A percentile compares a stretch with the other conserved stretches of the same genome.
Evolutionary conservation across 1,140 invertebrate species (phyloP).

Genomic region (Pararge aegeria): DNA sequence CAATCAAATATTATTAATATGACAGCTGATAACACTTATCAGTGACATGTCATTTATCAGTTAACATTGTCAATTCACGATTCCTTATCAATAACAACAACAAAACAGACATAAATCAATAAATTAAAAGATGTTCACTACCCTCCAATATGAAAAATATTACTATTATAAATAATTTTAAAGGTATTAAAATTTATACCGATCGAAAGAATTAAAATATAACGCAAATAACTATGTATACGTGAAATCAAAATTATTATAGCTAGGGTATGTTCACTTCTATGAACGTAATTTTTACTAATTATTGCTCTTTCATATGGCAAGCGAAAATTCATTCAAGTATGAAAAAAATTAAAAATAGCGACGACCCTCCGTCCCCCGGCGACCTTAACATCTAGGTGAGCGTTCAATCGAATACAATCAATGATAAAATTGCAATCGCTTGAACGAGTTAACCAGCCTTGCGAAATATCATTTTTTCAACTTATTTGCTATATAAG

Average conservation of each 20-base stretch:
- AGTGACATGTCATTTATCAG: background rate
- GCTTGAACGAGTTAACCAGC: slow-evolving; percentile 21
- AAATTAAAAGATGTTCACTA: slow-evolving; percentile 7
- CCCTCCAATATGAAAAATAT: background rate
- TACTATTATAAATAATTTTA: background rate
- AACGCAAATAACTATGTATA: background rate
- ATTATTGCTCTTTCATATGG: slow-evolving; percentile 26
- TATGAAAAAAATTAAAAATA: slow-evolving; percentile 64
- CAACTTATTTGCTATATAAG: background rate
- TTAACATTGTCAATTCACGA: background rate
- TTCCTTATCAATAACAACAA: slow-evolving; percentile 21
- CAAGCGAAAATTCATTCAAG: slow-evolving; percentile 38
- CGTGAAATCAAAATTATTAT: background rate
- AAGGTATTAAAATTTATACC: too few relatives aligned
- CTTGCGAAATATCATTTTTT: slow-evolving; percentile 27
- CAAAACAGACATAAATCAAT: background rate
- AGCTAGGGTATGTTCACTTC: slow-evolving; percentile 15
- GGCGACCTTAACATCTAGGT: slow-evolving; percentile 54
- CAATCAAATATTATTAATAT: slow-evolving; percentile 14
- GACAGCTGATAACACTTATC: slow-evolving; percentile 27
- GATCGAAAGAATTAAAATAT: background rate
- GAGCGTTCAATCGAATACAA: slow-evolving; percentile 62
- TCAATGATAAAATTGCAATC: slow-evolving; percentile 57
- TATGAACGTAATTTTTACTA: slow-evolving; percentile 20
- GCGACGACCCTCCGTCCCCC: slow-evolving; percentile 51